Conservation (phyloP, 2,888 invertebrate genomes). For the Cephus rjabovi region DNA sequence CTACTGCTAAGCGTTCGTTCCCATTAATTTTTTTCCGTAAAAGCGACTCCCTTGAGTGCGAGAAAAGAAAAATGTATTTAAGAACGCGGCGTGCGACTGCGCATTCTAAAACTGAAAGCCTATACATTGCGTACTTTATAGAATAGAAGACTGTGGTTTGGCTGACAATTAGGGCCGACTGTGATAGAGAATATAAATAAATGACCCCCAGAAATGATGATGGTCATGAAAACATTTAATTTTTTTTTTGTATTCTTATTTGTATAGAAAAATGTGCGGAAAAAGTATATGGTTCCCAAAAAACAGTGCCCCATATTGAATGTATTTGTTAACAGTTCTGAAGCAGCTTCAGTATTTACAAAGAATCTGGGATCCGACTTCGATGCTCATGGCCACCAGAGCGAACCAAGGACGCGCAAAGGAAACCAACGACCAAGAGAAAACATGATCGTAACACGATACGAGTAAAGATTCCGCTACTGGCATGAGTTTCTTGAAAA, state of each 20-base stretch:
- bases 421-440: slow-evolving; percentile 1
- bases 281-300: not conserved
- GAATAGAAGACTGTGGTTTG: slow-evolving; percentile 44
- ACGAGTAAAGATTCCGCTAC: not conserved
- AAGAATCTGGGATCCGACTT: not conserved
- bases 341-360: not conserved
- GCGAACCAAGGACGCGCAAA: slow-evolving; percentile 21
- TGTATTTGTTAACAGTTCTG: not conserved
- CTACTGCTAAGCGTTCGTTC: not conserved
- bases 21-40: not conserved
- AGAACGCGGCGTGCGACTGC: not conserved
- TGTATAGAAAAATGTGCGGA: not conserved
- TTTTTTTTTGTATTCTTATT: not conserved
- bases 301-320: not conserved
- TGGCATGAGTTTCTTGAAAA: not conserved
- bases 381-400: slow-evolving; percentile 19
- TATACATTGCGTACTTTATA: slow-evolving; percentile 25
- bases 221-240: not conserved
- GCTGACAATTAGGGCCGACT: slow-evolving; percentile 36
- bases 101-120: not conserved
- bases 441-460: slow-evolving; percentile 3
- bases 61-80: not conserved
- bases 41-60: too few species aligned
- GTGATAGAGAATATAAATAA: slow-evolving; percentile 37
- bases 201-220: slow-evolving; percentile 5